These are phyloP conservation scores for Rhineura floridana DNA, from an alignment of 2,113 vertebrate species.

Conservation along the genomic window DNA sequence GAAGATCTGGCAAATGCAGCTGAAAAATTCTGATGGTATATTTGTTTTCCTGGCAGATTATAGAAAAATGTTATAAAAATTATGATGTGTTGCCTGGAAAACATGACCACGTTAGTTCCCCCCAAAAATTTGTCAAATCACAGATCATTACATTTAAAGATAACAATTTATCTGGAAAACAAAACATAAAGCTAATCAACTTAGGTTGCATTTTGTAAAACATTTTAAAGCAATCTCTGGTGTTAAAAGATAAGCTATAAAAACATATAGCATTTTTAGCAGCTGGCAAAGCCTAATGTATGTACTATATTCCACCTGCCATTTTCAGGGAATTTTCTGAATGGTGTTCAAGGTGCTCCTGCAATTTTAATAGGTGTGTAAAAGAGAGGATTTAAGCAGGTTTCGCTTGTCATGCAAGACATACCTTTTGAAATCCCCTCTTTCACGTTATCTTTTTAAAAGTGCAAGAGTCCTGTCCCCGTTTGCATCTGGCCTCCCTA, in stretches of 20 bases:
- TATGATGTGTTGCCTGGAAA: background rate
- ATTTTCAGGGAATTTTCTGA: background rate
- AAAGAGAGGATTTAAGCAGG: too few relatives aligned
- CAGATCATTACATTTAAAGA: background rate
- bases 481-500: too few relatives aligned
- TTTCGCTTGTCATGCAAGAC: too few relatives aligned
- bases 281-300: background rate
- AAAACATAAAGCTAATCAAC: background rate
- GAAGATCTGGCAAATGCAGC: background rate
- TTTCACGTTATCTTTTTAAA: too few relatives aligned
- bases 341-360: too few relatives aligned
- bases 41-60: background rate
- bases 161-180: background rate
- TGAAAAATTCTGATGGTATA: background rate
- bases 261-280: background rate
- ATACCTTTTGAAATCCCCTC: too few relatives aligned
- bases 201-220: fast-evolving
- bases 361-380: too few relatives aligned
- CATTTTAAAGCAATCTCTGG: background rate
- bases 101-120: background rate
- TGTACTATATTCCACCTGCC: background rate
- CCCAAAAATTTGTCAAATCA: background rate
- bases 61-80: background rate
- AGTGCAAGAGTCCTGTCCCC: too few relatives aligned
- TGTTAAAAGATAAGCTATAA: background rate